Conservation (phyloP, 2,888 invertebrate species). For the Caenorhabditis angaria region DNA sequence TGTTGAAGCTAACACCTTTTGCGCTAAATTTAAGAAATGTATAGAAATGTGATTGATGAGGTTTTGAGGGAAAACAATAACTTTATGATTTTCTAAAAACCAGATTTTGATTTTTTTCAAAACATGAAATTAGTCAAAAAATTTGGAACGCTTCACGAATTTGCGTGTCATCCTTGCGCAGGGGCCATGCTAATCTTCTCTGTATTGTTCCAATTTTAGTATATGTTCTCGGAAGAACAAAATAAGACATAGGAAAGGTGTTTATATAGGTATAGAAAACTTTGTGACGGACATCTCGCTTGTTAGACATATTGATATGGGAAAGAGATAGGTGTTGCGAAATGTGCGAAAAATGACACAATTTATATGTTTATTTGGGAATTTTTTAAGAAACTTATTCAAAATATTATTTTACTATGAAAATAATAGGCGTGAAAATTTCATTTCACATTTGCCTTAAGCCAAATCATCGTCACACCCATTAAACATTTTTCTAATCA, state of each 20-base stretch:
- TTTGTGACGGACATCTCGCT: too few species aligned
- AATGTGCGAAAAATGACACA: too few species aligned
- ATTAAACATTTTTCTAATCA: too few species aligned
- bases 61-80: not conserved
- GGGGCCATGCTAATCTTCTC: conserved; percentile 92
- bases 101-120: too few species aligned
- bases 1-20: not conserved
- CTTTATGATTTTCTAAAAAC: not conserved
- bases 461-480: too few species aligned
- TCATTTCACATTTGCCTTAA: too few species aligned
- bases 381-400: not conserved
- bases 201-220: conserved; percentile 90
- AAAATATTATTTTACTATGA: not conserved
- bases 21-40: not conserved
- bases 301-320: too few species aligned
- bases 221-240: conserved; percentile 68
- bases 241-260: too few species aligned
- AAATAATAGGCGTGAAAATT: not conserved
- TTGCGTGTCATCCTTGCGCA: conserved; percentile 92
- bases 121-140: too few species aligned
- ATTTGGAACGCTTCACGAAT: conserved; percentile 88
- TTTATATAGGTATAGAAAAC: too few species aligned
- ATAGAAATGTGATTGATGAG: not conserved
- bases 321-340: too few species aligned
- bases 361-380: too few species aligned